Evolutionary conservation across 2,113 vertebrate species (phyloP), one percentile per base, ranked within the genome.

Genomic region (Hypomesus transpacificus): DNA sequence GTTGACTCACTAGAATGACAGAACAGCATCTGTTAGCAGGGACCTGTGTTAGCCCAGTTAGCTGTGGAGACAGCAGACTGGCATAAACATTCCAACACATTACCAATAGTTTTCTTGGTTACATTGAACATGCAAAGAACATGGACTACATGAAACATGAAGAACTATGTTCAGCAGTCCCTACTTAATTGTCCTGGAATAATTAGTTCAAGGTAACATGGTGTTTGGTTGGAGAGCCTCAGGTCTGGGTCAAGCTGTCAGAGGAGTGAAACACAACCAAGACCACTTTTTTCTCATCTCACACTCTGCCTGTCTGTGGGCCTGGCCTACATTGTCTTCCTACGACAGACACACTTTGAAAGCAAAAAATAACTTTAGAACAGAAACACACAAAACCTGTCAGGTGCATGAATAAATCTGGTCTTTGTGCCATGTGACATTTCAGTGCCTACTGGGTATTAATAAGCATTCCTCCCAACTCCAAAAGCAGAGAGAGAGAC

Each of bases 331-430:
- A 46, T 46, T 46, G 70, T 75, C 70, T 76, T 72, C 74, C 46
- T 84, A 69, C 17, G 59, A 63, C 79, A 79, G 70, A 85, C 70
- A 78, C 64, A 75, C 84, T 89, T 84, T 87, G 86, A 86, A 78
- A 75, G 53, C 59, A 77, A 83, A 46, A 87, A 89, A 87, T 85
- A 86, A 75, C 80, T 60, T 0, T 14, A 78, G 77, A 84, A 74
- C 84, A 77, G 71, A 68, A 75, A 77, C 73, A 80, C 56, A 70
- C 24, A 68, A 86, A 31, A 82, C 59, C 80, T 71, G 79, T 85
- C 79, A 80, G 83, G 80, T 83, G 79, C 81, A 80, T 85, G 87
- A 89, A 89, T 89, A 89, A 85, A 84, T 65, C 74, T 66, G 68
- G 1, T 80, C 77, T 79, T 83, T 85, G 84, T 80, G 72, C 77